These are phyloP conservation scores for Micronycteris hirsuta DNA, from an alignment of 2,113 vertebrate genomes.

Conservation along the genomic window DNA sequence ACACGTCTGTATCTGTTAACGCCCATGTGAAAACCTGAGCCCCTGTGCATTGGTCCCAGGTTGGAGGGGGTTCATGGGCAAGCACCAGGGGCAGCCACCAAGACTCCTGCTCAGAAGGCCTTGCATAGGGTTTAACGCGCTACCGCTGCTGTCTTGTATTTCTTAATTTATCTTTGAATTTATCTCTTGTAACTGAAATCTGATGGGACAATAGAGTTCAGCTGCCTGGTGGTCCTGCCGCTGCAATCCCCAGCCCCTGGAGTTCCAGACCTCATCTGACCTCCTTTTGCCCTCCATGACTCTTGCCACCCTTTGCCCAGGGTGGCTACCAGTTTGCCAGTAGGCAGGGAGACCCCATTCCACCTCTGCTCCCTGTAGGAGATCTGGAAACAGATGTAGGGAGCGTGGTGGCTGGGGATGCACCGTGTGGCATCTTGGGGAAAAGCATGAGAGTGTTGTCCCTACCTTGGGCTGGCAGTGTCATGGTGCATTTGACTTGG, in stretches of 20 bases:
- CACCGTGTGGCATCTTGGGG: fast-evolving
- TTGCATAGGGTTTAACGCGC: background rate
- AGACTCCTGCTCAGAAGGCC: background rate
- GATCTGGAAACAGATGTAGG: background rate
- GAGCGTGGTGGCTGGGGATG: background rate
- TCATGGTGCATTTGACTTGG: background rate
- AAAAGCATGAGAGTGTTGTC: background rate
- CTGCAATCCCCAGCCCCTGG: background rate
- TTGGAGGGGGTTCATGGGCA: background rate
- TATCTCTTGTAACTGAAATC: background rate
- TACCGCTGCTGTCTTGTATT: background rate
- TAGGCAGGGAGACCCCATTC: background rate
- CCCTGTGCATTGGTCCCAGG: background rate
- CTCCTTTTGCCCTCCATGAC: background rate
- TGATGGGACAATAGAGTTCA: background rate
- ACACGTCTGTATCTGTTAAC: background rate
- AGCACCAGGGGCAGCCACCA: fast-evolving
- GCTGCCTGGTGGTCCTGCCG: background rate
- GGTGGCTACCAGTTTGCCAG: background rate
- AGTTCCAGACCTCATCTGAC: background rate
- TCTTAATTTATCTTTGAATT: background rate
- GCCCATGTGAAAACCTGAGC: background rate
- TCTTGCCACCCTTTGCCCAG: background rate
- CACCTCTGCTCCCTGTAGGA: background rate
- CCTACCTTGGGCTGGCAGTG: background rate